Base-by-base conservation (phyloP, 2,888 invertebrate species). In the Heliconius cydno region DNA sequence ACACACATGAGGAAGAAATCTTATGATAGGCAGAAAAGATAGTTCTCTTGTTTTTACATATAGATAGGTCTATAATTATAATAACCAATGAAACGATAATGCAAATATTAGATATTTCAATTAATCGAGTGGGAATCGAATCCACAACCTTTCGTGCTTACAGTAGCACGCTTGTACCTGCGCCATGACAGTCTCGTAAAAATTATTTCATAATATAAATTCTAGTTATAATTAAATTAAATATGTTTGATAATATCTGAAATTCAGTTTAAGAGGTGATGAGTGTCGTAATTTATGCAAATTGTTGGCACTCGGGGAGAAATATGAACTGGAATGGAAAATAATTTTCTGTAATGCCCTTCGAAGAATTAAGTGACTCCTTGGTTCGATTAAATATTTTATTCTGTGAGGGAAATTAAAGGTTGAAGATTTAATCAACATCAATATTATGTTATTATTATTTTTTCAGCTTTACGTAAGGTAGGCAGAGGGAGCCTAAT, bases 251-350 rank as follows among this genome's bases (percentile, higher is more conserved):
- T 86, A 87, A 86, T 90, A 90, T 91, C 89, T 86, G 85, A 89
- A 87, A 87, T 87, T 85, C 84, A 87, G 87, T 89, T 89, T 86
- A 85, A 86, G 86, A 87, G 88, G 88, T 89, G 88, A 86, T 60
- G 88, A 90, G 86, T 90, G 90, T 86, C 81, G 87, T 92, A 92
- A 92, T 92, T 92, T 92, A 92, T 92, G 91, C 89, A 92, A 89
- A 92, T 92, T 92, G 91, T 91, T 88, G 86, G 88, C 87, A 86
- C 88, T 87, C 86, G 57, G 78, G 70, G 41, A 82, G 80, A 86
- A 84, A 88, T 87, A 88, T 88, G 86, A 87, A 85, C 85, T 81
- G 86, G 84, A 89, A 90, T 90, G 89, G 89, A 90, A 91, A 92
- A 92, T 92, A 87, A 90, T 91, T 91, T 92, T 89, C 90, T 88